Base-by-base conservation (phyloP, 2,888 invertebrate genomes). In the Zele albiditarsus region DNA sequence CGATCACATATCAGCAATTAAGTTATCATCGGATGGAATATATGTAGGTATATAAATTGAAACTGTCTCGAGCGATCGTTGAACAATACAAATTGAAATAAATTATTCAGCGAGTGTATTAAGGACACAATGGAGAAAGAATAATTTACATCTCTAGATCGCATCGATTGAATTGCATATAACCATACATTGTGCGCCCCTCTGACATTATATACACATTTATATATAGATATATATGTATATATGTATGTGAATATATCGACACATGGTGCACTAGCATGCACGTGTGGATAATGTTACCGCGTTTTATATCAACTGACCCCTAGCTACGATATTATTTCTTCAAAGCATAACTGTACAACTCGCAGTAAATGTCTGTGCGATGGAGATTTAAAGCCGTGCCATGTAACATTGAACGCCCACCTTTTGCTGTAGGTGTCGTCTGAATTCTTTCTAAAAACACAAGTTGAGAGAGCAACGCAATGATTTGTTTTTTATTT, bases 261-360 rank as follows among this genome's bases (percentile, higher is more conserved):
- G 16, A 60, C 20, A 27, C 16, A 27, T 27, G 58, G 58, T 53
- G 46, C 66, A 66, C 74, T 6, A n/a, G 28, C 57, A 42, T 38
- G 53, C 53, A 74, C 49, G 58, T 74, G 66, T 31, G 42, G 70
- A 63, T 70, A 70, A 69, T 49, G 49, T 53, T 70, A 69, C 69
- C 38, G 62, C 33, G 53, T 69, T 63, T 69, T 33, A 62, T 70
- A 74, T 74, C 65, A 70, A 74, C 74, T 70, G 70, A 74, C 74
- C 71, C 66, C 66, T 65, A 71, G 46, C 71, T 53, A 42, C 66
- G 49, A 46, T 66, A 71, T 71, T 75, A 75, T 58, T 75, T 28
- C 62, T 75, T 60, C 66, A 65, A 71, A 42, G 71, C 71, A 74
- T 74, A 74, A 74, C 74, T 74, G 74, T 74, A 71, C 66, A 65